Conservation (phyloP, 2,797 vertebrate species). For the Stomatorhinus walkeri region DNA sequence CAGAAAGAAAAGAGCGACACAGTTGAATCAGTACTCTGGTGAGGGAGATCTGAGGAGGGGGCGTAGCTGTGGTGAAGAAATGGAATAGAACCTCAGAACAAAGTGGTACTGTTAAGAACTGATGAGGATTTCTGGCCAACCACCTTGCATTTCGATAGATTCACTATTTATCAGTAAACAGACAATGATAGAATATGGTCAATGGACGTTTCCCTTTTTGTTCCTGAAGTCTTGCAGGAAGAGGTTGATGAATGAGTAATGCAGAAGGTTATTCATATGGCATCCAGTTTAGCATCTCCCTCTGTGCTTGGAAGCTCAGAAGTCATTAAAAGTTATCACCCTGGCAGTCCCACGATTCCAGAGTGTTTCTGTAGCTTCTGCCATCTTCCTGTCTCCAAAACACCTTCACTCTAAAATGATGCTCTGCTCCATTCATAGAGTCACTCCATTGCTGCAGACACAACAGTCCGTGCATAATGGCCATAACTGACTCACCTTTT, state of each 20-base stretch:
- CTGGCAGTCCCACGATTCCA: not conserved
- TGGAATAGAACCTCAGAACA: not conserved
- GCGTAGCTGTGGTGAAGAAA: not conserved
- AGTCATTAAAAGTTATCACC: not conserved
- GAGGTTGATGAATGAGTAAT: not conserved
- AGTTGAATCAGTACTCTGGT: not conserved
- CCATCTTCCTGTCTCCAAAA: not conserved
- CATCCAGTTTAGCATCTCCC: not conserved
- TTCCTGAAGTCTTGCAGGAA: not conserved
- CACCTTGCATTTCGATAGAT: not conserved
- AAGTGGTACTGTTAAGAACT: not conserved
- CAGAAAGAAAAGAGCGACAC: not conserved
- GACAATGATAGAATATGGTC: not conserved
- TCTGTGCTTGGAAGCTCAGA: not conserved
- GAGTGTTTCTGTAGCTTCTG: not conserved
- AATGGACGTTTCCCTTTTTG: not conserved
- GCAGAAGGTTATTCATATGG: constrained; percentile 8
- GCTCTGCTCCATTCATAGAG: not conserved
- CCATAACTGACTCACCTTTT: constrained; percentile 2
- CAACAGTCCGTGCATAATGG: not conserved
- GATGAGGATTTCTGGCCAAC: not conserved
- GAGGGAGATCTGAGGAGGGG: not conserved
- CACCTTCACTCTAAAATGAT: not conserved
- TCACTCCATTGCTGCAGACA: not conserved
- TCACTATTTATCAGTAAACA: not conserved